Evolutionary conservation across 2,113 vertebrate species (phyloP).

Genomic region (Sturnira hondurensis): DNA sequence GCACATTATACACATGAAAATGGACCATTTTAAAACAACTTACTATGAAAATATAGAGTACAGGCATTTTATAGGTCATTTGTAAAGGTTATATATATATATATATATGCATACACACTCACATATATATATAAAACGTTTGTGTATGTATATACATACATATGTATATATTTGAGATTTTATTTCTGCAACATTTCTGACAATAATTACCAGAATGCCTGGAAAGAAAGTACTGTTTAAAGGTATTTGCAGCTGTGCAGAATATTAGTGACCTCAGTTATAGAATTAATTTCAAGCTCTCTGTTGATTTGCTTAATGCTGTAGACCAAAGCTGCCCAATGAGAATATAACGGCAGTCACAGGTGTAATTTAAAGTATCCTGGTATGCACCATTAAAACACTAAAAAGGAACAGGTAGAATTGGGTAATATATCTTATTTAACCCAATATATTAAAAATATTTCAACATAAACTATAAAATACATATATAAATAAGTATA

Average conservation of each 20-base stretch:
- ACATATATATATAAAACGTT: not conserved
- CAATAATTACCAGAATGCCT: not conserved
- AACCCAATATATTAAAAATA: not conserved
- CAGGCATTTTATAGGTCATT: not conserved
- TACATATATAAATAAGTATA: not conserved
- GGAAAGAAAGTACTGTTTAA: not conserved
- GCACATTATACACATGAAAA: not conserved
- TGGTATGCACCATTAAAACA: not conserved
- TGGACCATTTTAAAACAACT: not conserved
- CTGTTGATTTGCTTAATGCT: not conserved
- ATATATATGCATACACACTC: too few relatives aligned
- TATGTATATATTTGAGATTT: not conserved
- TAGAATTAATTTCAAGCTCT: not conserved
- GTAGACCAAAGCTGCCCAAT: not conserved
- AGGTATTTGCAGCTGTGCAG: not conserved
- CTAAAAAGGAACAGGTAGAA: not conserved
- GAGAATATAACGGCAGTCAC: not conserved
- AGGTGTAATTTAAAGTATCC: not conserved
- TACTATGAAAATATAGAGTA: not conserved
- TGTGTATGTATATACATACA: not conserved
- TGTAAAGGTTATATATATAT: not conserved
- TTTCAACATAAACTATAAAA: conserved; percentile 16
- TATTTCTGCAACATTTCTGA: not conserved
- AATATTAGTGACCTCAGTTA: not conserved
- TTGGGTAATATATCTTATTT: conserved; percentile 26